phyloP scores from a whole-genome alignment of 1,140 invertebrate species.

The Melanaphis sacchari region DNA sequence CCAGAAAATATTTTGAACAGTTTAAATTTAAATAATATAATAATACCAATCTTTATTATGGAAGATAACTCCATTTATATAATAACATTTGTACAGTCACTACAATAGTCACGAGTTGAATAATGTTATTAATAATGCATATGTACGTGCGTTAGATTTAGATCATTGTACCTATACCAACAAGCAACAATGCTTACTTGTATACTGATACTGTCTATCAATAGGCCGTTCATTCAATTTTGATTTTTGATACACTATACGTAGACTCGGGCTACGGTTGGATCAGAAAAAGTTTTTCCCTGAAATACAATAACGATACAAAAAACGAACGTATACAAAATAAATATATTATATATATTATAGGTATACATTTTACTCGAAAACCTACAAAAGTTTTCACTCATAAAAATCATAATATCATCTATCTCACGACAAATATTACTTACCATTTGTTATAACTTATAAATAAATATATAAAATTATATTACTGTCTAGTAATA shows the following conservation, averaged over 20 bases:
- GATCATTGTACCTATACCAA: background rate
- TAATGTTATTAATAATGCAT: background rate
- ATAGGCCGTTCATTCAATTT: background rate
- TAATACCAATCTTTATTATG: background rate
- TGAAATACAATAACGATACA: background rate
- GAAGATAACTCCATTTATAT: background rate
- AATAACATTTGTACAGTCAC: background rate
- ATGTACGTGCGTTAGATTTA: background rate
- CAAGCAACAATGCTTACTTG: background rate
- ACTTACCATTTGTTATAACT: slow-evolving; percentile 14
- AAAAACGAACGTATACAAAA: background rate
- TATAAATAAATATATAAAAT: background rate
- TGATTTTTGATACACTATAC: background rate
- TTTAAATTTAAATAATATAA: background rate
- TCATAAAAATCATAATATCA: background rate
- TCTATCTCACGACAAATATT: background rate
- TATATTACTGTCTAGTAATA: background rate
- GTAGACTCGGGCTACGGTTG: background rate
- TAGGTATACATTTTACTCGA: background rate
- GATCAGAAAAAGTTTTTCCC: background rate
- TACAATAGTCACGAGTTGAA: too few species aligned
- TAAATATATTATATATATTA: background rate
- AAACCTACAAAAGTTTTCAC: background rate
- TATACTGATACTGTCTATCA: background rate
- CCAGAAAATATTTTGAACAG: background rate